Percentiles rank a stretch among this genome's conserved stretches.
These are phyloP conservation scores for Frankliniella intonsa DNA, from an alignment of 2,888 invertebrate genomes.

Conservation along the genomic window DNA sequence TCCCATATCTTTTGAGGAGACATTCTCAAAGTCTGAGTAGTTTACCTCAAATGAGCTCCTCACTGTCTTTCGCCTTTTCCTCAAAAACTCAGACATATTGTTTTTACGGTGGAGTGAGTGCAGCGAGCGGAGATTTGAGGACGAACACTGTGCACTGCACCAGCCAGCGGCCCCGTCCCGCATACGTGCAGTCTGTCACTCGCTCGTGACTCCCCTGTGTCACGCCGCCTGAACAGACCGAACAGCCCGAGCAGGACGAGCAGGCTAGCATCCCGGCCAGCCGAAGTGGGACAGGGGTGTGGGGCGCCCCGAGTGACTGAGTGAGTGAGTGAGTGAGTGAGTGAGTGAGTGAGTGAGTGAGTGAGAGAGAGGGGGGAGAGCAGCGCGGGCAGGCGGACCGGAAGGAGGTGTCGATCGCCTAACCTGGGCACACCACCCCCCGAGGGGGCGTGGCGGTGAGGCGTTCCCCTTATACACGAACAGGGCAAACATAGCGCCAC, in stretches of 20 bases:
- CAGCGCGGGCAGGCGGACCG: neutral
- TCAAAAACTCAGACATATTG: no score
- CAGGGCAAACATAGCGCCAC: neutral
- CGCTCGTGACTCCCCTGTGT: no score
- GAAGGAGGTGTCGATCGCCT: slow-evolving; percentile 21
- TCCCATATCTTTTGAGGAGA: no score
- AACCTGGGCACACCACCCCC: slow-evolving; percentile 28
- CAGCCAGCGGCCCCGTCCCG: no score
- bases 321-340: neutral
- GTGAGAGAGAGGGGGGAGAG: slow-evolving; percentile 29
- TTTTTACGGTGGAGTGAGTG: no score
- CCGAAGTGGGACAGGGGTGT: no score
- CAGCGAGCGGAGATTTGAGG: no score
- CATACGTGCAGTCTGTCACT: no score
- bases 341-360: neutral
- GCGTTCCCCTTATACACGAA: neutral
- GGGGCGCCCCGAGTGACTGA: neutral
- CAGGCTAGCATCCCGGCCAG: neutral
- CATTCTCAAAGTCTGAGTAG: no score
- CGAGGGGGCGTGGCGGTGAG: slow-evolving; percentile 11
- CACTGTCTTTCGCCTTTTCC: no score
- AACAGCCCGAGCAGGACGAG: neutral
- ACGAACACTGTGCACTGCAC: no score
- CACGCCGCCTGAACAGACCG: neutral
- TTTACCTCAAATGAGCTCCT: no score